A percentile compares a stretch with the other conserved stretches of the same genome.
These are phyloP conservation scores for Euphydryas editha DNA, from an alignment of 2,888 invertebrate species.

Conservation along the genomic window DNA sequence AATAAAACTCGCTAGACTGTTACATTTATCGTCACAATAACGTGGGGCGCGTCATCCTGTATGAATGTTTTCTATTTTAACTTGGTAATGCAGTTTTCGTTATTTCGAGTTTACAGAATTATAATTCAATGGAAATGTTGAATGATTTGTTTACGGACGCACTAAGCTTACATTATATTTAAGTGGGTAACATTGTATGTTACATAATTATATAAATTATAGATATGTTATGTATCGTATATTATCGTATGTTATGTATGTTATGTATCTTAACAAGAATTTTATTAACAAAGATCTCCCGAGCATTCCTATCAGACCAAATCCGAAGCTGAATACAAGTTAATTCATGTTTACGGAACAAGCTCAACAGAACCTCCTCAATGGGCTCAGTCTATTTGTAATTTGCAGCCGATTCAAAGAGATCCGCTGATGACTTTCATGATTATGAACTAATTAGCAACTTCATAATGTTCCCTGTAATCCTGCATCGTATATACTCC, in stretches of 20 bases:
- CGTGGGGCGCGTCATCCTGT: conserved; percentile 7
- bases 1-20: conserved; percentile 19
- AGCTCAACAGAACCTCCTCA: conserved; percentile 10
- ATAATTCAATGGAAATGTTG: background rate
- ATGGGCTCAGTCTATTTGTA: conserved; percentile 27
- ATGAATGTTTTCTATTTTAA: conserved; percentile 10
- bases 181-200: too few species aligned
- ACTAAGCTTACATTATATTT: too few species aligned
- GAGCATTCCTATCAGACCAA: background rate
- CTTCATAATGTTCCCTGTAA: conserved; percentile 35
- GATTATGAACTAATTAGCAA: conserved; percentile 39
- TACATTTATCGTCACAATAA: conserved; percentile 14
- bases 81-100: conserved; percentile 3
- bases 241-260: too few species aligned
- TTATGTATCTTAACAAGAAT: background rate
- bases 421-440: conserved; percentile 31
- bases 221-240: too few species aligned
- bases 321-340: conserved; percentile 15
- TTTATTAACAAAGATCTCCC: background rate
- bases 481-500: conserved; percentile 16
- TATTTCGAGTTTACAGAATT: background rate
- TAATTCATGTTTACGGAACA: conserved; percentile 19
- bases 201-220: too few species aligned
- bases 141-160: background rate
- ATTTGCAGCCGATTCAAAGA: conserved; percentile 34